Evolutionary conservation across 2,113 vertebrate genomes (phyloP).

Genomic region (Halcyon malimbica): DNA sequence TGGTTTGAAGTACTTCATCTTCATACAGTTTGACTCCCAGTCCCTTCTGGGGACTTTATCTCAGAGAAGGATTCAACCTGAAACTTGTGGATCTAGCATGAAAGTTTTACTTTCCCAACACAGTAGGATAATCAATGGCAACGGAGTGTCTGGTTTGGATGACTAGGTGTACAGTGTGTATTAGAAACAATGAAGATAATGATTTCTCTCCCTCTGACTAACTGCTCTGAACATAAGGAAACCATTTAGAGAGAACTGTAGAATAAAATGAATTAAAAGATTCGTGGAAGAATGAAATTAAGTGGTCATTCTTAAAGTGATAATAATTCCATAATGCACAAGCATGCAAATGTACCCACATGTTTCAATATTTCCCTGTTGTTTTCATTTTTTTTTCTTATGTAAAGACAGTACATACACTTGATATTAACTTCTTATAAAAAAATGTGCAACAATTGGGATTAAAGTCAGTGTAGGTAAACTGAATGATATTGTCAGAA

Average conservation of each 20-base stretch:
- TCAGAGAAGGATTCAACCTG: not conserved
- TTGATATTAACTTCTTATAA: not conserved
- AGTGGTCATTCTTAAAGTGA: not conserved
- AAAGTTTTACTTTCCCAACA: not conserved
- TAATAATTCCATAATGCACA: not conserved
- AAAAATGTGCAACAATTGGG: not conserved
- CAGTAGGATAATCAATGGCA: not conserved
- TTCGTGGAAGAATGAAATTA: not conserved
- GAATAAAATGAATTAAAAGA: not conserved
- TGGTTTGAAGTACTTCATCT: not conserved
- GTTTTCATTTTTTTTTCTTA: too few species aligned
- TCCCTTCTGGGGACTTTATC: not conserved
- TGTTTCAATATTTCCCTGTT: not conserved
- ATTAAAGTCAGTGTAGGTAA: not conserved
- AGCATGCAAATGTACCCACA: fast-evolving
- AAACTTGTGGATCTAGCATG: not conserved
- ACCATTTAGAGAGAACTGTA: not conserved
- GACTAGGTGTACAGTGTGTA: not conserved
- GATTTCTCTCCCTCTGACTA: not conserved
- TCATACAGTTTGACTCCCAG: not conserved
- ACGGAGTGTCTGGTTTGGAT: not conserved
- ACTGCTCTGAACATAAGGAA: not conserved
- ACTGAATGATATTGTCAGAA: not conserved
- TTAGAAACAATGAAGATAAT: not conserved
- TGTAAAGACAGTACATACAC: not conserved